phyloP scores from a whole-genome alignment of 2,797 vertebrate species.

The Halcyon chelicuti region DNA sequence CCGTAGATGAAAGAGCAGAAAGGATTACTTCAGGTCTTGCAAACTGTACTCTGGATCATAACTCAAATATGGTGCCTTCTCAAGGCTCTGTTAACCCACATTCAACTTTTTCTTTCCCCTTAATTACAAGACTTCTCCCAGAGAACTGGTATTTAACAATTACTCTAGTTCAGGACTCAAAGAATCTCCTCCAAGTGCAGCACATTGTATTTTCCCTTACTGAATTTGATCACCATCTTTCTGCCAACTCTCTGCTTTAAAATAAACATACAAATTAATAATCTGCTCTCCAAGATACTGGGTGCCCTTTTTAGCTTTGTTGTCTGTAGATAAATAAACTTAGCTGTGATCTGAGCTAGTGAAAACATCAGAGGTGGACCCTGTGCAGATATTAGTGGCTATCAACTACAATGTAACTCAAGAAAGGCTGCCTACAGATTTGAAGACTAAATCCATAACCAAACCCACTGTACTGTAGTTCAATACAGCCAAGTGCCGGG shows the following conservation, averaged over 20 bases:
- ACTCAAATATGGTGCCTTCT: background rate
- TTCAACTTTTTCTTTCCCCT: background rate
- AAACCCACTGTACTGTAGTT: rapidly evolving
- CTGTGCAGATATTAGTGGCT: background rate
- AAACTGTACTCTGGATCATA: background rate
- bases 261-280: background rate
- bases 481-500: no score
- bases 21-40: background rate
- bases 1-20: background rate
- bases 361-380: background rate
- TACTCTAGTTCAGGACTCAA: background rate
- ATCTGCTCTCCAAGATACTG: background rate
- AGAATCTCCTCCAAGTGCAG: background rate
- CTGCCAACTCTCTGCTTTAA: background rate
- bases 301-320: background rate
- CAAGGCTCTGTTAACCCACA: background rate
- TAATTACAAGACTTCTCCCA: background rate
- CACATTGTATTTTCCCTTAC: background rate
- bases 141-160: background rate
- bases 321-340: background rate
- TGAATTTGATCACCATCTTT: background rate
- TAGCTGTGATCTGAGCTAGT: background rate
- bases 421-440: background rate
- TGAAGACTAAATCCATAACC: background rate
- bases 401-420: background rate